Conservation (phyloP, 2,888 invertebrate species). For the Diplolepis rosae region DNA sequence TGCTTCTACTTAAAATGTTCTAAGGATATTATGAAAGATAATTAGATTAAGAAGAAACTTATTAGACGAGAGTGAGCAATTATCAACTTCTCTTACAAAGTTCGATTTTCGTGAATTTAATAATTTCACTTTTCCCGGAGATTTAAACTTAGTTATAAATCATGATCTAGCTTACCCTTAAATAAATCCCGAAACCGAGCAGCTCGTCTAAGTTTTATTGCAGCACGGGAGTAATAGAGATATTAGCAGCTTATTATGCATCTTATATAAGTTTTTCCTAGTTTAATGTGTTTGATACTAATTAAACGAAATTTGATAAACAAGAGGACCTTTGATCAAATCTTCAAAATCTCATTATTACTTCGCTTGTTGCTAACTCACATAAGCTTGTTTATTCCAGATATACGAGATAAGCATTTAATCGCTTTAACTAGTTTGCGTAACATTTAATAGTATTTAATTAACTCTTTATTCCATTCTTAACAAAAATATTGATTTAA, state of each 20-base stretch:
- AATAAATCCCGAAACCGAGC: slow-evolving; percentile 1
- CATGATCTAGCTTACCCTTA: not conserved
- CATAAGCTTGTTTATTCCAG: no score
- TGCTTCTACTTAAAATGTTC: not conserved
- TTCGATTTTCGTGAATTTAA: slow-evolving; percentile 24
- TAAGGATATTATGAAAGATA: not conserved
- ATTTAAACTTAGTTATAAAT: slow-evolving; percentile 24
- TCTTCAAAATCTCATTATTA: not conserved
- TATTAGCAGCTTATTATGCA: slow-evolving; percentile 18
- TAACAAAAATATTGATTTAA: no score
- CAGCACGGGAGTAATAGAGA: not conserved
- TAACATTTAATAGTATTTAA: no score
- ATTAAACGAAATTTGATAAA: slow-evolving; percentile 11
- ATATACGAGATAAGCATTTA: no score
- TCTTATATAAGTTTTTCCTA: slow-evolving; percentile 2
- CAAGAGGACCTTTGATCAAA: not conserved
- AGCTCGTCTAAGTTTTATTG: slow-evolving; percentile 12
- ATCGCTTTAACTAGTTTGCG: no score
- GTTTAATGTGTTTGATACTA: not conserved
- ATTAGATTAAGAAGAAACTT: not conserved
- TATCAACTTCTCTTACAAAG: slow-evolving; percentile 4
- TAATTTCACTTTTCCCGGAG: slow-evolving; percentile 22
- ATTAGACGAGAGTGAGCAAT: slow-evolving; percentile 17
- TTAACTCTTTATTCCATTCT: no score
- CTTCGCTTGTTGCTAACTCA: no score